Conservation (phyloP, 2,888 invertebrate genomes). For the Dolichopus griseipennis region DNA sequence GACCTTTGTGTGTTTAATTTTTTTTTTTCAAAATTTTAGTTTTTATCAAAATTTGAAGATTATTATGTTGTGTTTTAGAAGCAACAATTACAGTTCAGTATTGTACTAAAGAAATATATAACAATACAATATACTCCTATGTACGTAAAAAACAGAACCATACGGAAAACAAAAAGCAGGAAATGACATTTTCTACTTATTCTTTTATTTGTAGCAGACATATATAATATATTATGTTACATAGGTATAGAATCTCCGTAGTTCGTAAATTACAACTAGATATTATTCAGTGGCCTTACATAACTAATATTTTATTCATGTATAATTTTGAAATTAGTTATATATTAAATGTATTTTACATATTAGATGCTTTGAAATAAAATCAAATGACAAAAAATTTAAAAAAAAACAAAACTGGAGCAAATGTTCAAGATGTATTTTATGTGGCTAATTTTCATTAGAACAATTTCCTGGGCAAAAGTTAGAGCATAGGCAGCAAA, state of each 20-base stretch:
- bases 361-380: too few species aligned
- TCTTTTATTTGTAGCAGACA: too few species aligned
- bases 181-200: background rate
- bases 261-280: background rate
- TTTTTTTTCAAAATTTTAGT: background rate
- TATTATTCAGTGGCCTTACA: background rate
- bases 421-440: too few species aligned
- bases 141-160: background rate
- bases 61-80: background rate
- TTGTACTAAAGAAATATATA: too few species aligned
- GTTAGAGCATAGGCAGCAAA: too few species aligned
- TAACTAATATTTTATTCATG: slow-evolving; percentile 6
- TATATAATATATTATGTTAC: too few species aligned
- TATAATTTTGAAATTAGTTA: background rate
- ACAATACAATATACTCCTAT: too few species aligned
- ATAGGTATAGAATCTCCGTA: background rate
- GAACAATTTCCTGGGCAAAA: too few species aligned
- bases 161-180: background rate
- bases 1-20: background rate
- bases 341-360: too few species aligned
- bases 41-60: background rate
- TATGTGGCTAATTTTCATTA: too few species aligned
- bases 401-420: too few species aligned
- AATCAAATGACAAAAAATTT: too few species aligned
- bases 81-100: background rate